These are phyloP conservation scores for Aplocera efformata DNA, from an alignment of 2,888 invertebrate species.

Conservation along the genomic window DNA sequence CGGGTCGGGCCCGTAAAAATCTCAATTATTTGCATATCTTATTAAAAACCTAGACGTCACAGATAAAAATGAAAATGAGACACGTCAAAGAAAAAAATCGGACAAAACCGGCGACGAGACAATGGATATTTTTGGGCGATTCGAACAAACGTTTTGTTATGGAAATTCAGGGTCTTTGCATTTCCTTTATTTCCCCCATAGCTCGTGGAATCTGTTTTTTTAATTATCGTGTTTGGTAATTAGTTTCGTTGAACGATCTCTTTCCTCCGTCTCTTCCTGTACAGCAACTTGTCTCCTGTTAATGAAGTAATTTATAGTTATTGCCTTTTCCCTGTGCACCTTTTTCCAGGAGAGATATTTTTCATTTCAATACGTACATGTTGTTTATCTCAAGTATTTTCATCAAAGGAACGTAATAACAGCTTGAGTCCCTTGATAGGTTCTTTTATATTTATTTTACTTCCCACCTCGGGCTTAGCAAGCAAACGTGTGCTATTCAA, in stretches of 20 bases:
- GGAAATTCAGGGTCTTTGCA: slow-evolving; percentile 78
- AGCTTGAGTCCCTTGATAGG: too few relatives aligned
- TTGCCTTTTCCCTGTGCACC: too few relatives aligned
- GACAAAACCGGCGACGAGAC: slow-evolving; percentile 67
- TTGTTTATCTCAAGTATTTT: too few relatives aligned
- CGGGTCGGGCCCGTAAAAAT: slow-evolving; percentile 44
- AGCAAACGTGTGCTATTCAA: too few relatives aligned
- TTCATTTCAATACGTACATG: too few relatives aligned
- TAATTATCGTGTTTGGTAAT: slow-evolving; percentile 80
- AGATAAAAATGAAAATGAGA: slow-evolving; percentile 77
- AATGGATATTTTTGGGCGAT: slow-evolving; percentile 74
- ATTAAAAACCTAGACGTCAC: slow-evolving; percentile 71
- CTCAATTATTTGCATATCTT: slow-evolving; percentile 75
- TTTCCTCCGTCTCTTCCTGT: slow-evolving; percentile 62
- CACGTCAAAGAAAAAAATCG: slow-evolving; percentile 68
- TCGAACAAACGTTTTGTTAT: slow-evolving; percentile 74
- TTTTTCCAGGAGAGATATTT: too few relatives aligned
- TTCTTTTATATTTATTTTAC: too few relatives aligned
- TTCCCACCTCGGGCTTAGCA: too few relatives aligned
- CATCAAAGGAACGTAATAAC: too few relatives aligned
- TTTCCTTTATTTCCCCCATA: slow-evolving; percentile 73
- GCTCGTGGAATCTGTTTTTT: slow-evolving; percentile 75
- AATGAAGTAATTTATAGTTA: slow-evolving; percentile 73
- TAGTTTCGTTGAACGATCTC: slow-evolving; percentile 76
- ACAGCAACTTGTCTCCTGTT: slow-evolving; percentile 69